Percentiles rank a stretch among this genome's conserved stretches.
These are phyloP conservation scores for Caenorhabditis panamensis DNA, from an alignment of 2,888 invertebrate genomes.

Conservation along the genomic window DNA sequence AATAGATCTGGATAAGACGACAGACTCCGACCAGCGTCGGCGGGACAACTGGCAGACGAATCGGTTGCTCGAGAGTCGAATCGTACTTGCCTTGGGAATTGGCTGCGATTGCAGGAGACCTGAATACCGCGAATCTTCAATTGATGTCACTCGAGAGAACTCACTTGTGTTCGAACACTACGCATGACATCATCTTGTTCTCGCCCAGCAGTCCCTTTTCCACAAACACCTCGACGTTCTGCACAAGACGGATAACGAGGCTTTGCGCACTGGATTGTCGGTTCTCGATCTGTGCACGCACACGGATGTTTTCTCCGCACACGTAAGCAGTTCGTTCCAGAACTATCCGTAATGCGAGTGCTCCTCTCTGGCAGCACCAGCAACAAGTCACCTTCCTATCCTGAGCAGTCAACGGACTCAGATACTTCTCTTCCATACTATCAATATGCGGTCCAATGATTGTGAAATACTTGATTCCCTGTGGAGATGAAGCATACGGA, in stretches of 20 bases:
- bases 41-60: constrained; percentile 88
- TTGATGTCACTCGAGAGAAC: constrained; percentile 29
- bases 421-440: constrained; percentile 89
- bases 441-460: constrained; percentile 88
- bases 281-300: constrained; percentile 81
- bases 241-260: constrained; percentile 68
- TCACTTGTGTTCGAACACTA: constrained; percentile 86
- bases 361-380: constrained; percentile 87
- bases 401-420: constrained; percentile 86
- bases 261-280: constrained; percentile 67
- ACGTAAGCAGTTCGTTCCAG: constrained; percentile 88
- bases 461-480: constrained; percentile 89
- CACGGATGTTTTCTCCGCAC: constrained; percentile 78
- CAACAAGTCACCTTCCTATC: constrained; percentile 86
- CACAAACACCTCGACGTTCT: constrained; percentile 88
- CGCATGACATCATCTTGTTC: constrained; percentile 86
- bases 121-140: constrained; percentile 32
- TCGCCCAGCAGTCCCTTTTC: constrained; percentile 87
- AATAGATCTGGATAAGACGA: constrained; percentile 87
- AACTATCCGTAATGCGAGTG: constrained; percentile 86
- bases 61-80: constrained; percentile 84
- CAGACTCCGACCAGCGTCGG: constrained; percentile 88
- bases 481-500: constrained; percentile 88
- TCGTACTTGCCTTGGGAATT: constrained; percentile 84
- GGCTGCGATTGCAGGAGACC: constrained; percentile 75